Conservation (phyloP, 2,113 vertebrate species). For the Corynorhinus townsendii region DNA sequence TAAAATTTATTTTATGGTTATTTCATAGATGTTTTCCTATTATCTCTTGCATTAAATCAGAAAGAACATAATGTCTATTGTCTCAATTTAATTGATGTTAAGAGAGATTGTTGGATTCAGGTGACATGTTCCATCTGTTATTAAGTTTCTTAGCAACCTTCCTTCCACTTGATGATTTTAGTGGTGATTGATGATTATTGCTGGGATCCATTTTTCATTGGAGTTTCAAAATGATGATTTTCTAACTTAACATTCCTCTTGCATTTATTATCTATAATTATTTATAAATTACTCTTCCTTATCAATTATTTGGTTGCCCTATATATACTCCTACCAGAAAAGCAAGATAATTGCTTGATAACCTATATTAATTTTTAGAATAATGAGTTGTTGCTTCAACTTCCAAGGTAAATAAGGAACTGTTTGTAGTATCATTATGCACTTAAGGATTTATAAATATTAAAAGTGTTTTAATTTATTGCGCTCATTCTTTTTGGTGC, state of each 20-base stretch:
- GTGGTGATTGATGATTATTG: not conserved
- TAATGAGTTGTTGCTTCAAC: not conserved
- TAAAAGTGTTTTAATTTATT: not conserved
- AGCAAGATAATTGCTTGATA: not conserved
- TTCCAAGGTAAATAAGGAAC: not conserved
- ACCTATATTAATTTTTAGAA: not conserved
- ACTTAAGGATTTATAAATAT: not conserved
- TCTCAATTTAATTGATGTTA: not conserved
- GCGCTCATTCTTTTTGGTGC: not conserved
- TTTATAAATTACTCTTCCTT: not conserved
- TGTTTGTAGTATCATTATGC: not conserved
- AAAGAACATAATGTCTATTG: not conserved
- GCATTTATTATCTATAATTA: no score
- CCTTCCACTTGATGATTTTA: not conserved
- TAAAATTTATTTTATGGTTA: not conserved
- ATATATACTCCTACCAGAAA: not conserved
- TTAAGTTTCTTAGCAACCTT: not conserved
- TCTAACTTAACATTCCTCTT: not conserved
- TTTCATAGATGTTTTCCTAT: not conserved
- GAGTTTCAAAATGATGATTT: not conserved
- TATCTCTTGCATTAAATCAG: not conserved
- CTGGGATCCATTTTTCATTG: not conserved
- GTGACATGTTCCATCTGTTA: not conserved
- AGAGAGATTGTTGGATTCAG: not conserved
- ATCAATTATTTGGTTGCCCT: not conserved